A percentile compares a stretch with the other conserved stretches of the same genome.
phyloP scores from a whole-genome alignment of 2,113 vertebrate genomes.

The Colinus virginianus region DNA sequence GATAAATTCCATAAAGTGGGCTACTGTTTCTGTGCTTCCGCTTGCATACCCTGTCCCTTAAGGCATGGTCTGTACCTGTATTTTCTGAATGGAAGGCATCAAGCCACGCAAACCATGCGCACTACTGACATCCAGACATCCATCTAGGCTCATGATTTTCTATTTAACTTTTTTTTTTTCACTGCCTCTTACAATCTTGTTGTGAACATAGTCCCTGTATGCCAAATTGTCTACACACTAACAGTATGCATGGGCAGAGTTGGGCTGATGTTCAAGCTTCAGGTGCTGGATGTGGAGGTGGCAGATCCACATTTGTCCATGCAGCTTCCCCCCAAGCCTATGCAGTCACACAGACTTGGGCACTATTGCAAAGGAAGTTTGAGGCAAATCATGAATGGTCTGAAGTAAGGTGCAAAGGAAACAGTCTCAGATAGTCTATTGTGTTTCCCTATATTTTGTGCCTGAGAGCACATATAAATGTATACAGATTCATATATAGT shows the following conservation, averaged over 20 bases:
- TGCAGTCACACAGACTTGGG: background rate
- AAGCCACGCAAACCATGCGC: accelerated
- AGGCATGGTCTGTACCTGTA: accelerated
- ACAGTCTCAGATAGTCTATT: background rate
- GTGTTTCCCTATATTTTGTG: background rate
- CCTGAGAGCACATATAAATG: background rate
- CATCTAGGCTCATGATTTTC: background rate
- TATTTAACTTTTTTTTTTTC: background rate
- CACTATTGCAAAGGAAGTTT: background rate
- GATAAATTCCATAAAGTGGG: background rate
- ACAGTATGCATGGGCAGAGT: background rate
- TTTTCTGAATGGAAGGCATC: background rate
- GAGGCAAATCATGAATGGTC: background rate
- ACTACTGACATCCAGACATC: background rate
- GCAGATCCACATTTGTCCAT: background rate
- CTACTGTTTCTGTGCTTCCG: background rate
- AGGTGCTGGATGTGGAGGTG: background rate
- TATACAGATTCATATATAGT: background rate
- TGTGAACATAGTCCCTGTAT: background rate
- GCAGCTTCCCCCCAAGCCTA: background rate
- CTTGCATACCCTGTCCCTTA: background rate
- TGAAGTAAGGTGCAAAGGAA: background rate
- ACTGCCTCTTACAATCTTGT: background rate
- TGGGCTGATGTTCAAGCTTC: background rate
- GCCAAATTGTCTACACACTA: background rate